Evolutionary conservation across 2,797 vertebrate genomes (phyloP).

Genomic region (Sebastes nivosus): DNA sequence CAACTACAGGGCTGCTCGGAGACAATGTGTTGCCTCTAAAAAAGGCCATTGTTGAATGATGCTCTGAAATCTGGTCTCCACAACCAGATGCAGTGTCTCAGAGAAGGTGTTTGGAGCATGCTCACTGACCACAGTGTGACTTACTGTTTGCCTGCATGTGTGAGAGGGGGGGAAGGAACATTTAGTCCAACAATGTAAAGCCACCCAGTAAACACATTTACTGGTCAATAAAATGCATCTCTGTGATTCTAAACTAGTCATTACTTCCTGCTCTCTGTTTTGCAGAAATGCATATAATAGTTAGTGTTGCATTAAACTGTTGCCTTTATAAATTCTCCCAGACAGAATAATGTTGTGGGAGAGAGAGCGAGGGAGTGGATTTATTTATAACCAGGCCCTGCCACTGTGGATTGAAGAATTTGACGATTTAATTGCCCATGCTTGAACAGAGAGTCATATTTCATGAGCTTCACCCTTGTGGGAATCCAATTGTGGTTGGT

Average conservation of each 20-base stretch:
- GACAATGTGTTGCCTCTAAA: not conserved
- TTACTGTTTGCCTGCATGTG: conserved; percentile 18
- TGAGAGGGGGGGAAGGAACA: not conserved
- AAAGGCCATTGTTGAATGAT: conserved; percentile 23
- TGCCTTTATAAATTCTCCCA: conserved; percentile 16
- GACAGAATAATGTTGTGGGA: not conserved
- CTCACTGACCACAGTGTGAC: conserved; percentile 61
- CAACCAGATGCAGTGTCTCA: conserved; percentile 53
- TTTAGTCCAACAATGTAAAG: conserved; percentile 41
- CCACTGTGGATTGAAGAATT: conserved; percentile 10
- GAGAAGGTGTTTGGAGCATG: conserved; percentile 58
- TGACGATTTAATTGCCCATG: conserved; percentile 58
- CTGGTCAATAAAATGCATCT: conserved; percentile 13
- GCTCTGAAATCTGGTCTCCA: conserved; percentile 48
- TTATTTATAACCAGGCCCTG: conserved; percentile 43
- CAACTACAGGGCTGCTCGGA: not conserved
- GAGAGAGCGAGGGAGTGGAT: not conserved
- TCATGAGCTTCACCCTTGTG: conserved; percentile 20
- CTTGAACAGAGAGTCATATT: conserved; percentile 41
- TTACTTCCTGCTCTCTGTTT: conserved; percentile 29
- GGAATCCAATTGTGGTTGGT: conserved; percentile 50
- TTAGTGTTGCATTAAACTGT: conserved; percentile 35
- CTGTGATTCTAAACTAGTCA: conserved; percentile 15
- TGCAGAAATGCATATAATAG: conserved; percentile 11
- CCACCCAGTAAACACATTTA: conserved; percentile 12